A percentile compares a stretch with the other conserved stretches of the same genome.
These are phyloP conservation scores for Python bivittatus DNA, from an alignment of 2,113 vertebrate genomes.

Conservation along the genomic window DNA sequence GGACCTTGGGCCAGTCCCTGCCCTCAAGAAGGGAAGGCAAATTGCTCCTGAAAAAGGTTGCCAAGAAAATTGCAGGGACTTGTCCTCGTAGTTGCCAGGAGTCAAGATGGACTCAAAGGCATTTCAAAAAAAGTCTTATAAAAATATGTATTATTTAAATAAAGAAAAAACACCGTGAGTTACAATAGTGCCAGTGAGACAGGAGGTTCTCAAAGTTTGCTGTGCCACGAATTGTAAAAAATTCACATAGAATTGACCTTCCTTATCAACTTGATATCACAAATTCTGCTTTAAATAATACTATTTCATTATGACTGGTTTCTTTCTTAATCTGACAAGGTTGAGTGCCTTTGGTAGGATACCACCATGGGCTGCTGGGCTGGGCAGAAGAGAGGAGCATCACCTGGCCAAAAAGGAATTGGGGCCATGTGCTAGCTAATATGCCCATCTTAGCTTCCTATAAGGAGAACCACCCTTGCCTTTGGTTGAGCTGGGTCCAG, in stretches of 20 bases:
- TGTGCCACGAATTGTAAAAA: not conserved
- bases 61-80: too few species aligned
- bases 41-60: too few species aligned
- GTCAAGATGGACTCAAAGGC: too few species aligned
- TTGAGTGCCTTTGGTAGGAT: slow-evolving; percentile 7
- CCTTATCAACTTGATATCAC: not conserved
- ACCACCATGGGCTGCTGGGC: not conserved
- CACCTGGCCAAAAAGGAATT: not conserved
- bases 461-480: not conserved
- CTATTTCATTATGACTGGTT: too few species aligned
- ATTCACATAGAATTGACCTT: not conserved
- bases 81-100: too few species aligned
- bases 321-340: not conserved
- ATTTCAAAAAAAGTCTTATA: too few species aligned
- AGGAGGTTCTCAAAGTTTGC: not conserved
- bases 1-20: too few species aligned
- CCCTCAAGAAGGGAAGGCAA: too few species aligned
- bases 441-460: slow-evolving; percentile 8
- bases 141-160: not conserved
- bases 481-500: slow-evolving; percentile 1
- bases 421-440: slow-evolving; percentile 19
- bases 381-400: not conserved
- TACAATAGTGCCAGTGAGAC: not conserved
- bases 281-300: not conserved
- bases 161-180: not conserved